Evolutionary conservation across 2,113 vertebrate genomes (phyloP).

Genomic region (Erpornis zantholeuca): DNA sequence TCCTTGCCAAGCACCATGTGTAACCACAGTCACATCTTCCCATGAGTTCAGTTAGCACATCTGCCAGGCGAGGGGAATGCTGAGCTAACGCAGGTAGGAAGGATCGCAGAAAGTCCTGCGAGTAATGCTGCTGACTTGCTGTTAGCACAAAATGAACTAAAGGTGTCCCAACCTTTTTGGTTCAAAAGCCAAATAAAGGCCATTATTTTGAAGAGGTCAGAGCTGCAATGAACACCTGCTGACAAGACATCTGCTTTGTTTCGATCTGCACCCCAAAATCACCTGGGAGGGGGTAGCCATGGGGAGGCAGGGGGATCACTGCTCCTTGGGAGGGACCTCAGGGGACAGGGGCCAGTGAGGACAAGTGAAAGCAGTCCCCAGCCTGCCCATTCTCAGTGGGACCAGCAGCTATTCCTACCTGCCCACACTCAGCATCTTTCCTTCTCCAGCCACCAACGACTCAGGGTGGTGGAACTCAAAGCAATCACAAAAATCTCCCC

Average conservation of each 20-base stretch:
- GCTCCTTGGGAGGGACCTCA: not conserved
- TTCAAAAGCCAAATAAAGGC: not conserved
- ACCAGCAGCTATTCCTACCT: not conserved
- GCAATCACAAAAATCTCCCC: not conserved
- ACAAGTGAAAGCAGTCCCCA: not conserved
- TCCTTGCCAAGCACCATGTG: slow-evolving; percentile 46
- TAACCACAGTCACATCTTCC: slow-evolving; percentile 41
- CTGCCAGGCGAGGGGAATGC: not conserved
- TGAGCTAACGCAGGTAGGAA: not conserved
- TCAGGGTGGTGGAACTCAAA: not conserved
- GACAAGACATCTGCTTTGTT: not conserved
- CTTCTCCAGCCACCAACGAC: fast-evolving
- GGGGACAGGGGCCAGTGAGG: not conserved
- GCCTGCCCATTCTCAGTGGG: not conserved
- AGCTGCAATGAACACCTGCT: not conserved
- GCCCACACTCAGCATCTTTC: not conserved
- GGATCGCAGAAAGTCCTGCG: not conserved
- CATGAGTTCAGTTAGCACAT: not conserved
- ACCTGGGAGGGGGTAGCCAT: not conserved
- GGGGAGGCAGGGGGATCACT: not conserved
- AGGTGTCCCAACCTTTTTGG: not conserved
- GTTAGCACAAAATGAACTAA: not conserved
- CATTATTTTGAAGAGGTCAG: not conserved
- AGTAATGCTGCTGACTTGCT: not conserved
- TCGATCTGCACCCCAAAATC: not conserved